These are phyloP conservation scores for Anthonomus grandis DNA, from an alignment of 1,140 invertebrate genomes.

Conservation along the genomic window DNA sequence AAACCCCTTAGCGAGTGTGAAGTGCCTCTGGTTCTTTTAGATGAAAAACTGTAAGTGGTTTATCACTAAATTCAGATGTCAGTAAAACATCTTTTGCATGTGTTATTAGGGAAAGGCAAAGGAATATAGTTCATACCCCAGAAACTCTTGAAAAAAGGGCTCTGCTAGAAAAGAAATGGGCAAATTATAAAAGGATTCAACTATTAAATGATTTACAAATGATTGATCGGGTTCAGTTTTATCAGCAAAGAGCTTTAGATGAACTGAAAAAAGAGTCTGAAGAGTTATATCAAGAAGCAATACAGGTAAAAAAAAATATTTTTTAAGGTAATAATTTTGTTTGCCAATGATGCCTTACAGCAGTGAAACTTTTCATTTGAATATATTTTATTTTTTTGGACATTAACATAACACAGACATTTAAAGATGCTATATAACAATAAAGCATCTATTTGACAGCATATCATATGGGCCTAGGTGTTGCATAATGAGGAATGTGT, in stretches of 20 bases:
- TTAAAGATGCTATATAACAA: no score
- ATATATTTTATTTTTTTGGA: no score
- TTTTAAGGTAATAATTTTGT: no score
- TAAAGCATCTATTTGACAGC: no score
- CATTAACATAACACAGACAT: no score
- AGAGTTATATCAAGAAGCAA: conserved; percentile 77
- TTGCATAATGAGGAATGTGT: no score
- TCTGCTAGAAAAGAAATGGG: conserved; percentile 71
- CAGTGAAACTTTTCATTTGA: no score
- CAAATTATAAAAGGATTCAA: conserved; percentile 62
- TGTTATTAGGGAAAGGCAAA: conserved; percentile 53
- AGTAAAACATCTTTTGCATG: conserved; percentile 35
- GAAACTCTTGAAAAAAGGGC: conserved; percentile 55
- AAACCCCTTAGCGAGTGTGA: conserved; percentile 83
- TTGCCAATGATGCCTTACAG: no score
- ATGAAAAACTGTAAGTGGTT: conserved; percentile 50
- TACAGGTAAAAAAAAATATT: no score
- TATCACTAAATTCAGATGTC: no score
- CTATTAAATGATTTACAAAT: conserved; percentile 61
- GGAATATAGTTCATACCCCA: conserved; percentile 49
- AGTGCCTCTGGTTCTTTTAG: conserved; percentile 61
- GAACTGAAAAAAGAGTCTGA: conserved; percentile 74
- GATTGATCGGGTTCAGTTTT: conserved; percentile 62
- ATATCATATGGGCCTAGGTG: no score
- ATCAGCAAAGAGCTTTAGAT: conserved; percentile 74